phyloP scores from a whole-genome alignment of 1,140 invertebrate genomes.

The Plutomurus gul region DNA sequence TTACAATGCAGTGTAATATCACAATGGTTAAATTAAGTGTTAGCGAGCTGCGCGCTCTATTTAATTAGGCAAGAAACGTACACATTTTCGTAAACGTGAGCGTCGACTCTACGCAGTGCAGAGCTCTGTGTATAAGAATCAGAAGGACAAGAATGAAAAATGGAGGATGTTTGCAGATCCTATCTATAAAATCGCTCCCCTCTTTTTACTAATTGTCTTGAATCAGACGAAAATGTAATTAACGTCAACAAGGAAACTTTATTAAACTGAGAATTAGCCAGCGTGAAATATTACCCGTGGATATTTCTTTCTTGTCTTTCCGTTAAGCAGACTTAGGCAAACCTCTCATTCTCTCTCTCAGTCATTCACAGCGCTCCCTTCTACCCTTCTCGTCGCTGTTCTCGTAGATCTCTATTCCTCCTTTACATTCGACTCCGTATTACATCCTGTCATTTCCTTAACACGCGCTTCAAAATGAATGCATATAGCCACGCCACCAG shows the following conservation, averaged over 20 bases:
- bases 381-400: no score
- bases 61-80: no score
- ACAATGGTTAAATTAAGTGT: no score
- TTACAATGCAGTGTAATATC: no score
- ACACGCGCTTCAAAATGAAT: no score
- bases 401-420: no score
- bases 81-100: no score
- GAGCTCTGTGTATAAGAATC: background rate
- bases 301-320: background rate
- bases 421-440: background rate
- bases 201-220: slow-evolving; percentile 45
- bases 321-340: no score
- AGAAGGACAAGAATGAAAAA: slow-evolving; percentile 20
- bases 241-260: slow-evolving; percentile 47
- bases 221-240: slow-evolving; percentile 51
- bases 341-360: background rate
- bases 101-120: no score
- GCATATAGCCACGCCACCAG: no score
- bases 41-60: no score
- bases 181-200: slow-evolving; percentile 17
- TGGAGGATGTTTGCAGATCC: slow-evolving; percentile 3
- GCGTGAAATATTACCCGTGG: slow-evolving; percentile 18
- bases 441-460: background rate
- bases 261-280: slow-evolving; percentile 42
- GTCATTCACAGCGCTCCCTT: background rate